Evolutionary conservation across 2,797 vertebrate species (phyloP).

Genomic region (Bradypodion ventrale): DNA sequence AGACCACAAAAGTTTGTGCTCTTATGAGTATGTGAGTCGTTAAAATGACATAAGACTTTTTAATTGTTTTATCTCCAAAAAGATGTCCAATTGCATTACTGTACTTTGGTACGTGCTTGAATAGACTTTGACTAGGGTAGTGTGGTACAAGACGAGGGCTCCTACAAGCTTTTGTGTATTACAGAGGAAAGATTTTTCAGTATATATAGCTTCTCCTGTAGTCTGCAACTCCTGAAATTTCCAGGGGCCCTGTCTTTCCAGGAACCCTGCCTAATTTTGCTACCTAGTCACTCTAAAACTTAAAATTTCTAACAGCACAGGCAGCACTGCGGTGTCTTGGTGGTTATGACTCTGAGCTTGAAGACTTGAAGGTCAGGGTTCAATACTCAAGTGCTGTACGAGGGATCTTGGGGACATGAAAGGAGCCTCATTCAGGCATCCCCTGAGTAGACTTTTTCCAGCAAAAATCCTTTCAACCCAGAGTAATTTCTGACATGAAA

Average conservation of each 20-base stretch:
- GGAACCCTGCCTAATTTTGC: neutral
- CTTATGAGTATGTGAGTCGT: neutral
- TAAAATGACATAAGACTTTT: neutral
- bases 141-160: neutral
- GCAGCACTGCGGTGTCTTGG: too few relatives aligned
- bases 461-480: too few relatives aligned
- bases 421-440: too few relatives aligned
- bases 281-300: neutral
- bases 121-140: neutral
- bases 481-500: too few relatives aligned
- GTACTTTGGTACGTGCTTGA: neutral
- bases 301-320: too few relatives aligned
- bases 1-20: neutral
- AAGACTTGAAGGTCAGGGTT: too few relatives aligned
- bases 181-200: neutral
- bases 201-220: neutral
- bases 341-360: too few relatives aligned
- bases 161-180: neutral
- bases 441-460: too few relatives aligned
- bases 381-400: too few relatives aligned
- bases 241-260: too few relatives aligned
- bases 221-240: neutral
- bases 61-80: neutral
- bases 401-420: too few relatives aligned
- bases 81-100: neutral